Base-by-base conservation (phyloP, 2,113 vertebrate genomes). In the Pithys albifrons region DNA sequence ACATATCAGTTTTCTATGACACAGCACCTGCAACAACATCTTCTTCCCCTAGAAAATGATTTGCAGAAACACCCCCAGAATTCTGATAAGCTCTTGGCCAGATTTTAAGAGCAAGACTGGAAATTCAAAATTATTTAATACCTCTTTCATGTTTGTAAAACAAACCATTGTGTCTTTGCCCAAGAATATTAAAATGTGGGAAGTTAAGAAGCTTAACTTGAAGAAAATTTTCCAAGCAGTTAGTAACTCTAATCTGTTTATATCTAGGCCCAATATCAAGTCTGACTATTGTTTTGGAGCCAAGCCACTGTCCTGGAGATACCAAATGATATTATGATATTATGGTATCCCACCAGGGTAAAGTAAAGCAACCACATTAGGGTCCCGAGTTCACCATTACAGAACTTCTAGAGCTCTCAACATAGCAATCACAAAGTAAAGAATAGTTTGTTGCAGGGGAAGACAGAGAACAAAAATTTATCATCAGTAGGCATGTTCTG, bases 181-280 rank as follows among this genome's bases (percentile, higher is more conserved):
- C 91, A 95, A 97, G 85, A 86, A 95, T 33, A 97, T 92, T 77
- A 81, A 90, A 67, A 95, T 96, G 94, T 92, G 91, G 94, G 95
- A 96, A 93, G 85, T 94, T 90, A 91, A 90, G 89, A 62, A 96
- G 71, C 87, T 96, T 87, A 88, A 94, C 85, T 94, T 73, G 49
- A 90, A 95, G 93, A 77, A 96, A 97, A 75, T 92, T 97, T 96
- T 95, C 95, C 95, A 96, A 91, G 76, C 86, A 81, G 91, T 87
- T 91, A 82, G 81, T 88, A 95, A 95, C 91, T 95, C 70, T 97
- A 82, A 93, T 96, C 80, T 96, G 95, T 97, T 97, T 97, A 96
- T 89, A 96, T 89, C 93, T 93, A 91, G 41, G 73, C 84, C 87
- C 82, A 94, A 74, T 89, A 95, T 74, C 66, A 96, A 94, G 61